Evolutionary conservation across 2,888 invertebrate genomes (phyloP), one percentile per base, ranked within the genome.

Genomic region (Sceliomorpha sp.): DNA sequence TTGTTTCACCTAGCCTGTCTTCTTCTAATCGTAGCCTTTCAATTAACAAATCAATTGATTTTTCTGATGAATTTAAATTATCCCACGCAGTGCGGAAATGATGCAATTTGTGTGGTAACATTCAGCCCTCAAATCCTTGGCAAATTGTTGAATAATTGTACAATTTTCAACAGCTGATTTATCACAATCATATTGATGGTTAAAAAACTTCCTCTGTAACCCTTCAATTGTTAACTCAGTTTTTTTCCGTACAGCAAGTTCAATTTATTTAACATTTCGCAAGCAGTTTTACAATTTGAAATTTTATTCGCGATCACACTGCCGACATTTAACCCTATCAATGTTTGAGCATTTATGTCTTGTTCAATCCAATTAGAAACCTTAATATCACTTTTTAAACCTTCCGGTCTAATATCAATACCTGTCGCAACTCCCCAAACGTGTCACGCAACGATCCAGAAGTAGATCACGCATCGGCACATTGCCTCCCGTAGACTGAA

Each of bases 151-250:
- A n/a, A 70, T 73, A 40, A 51, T 31, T 70, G 72, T 68, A 48
- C 77, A 74, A 39, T 74, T 77, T 70, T 75, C 70, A 39, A 74
- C 56, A 2, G 39, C 70, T 9, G 72, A 69, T 26, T 69, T 75
- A 5, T 9, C 66, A 8, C 20, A 24, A 17, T 77, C 73, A 48
- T 75, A 80, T 6, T 63, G 58, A 13, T 59, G 75, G 20, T 66
- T 40, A 42, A 80, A 78, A 58, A 79, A 78, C 7, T 51, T 27
- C 45, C 67, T 34, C 64, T 70, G 70, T 24, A 73, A n/a, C n/a
- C n/a, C n/a, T n/a, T n/a, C n/a, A n/a, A n/a, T n/a, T n/a, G n/a
- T n/a, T n/a, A n/a, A n/a, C n/a, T n/a, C n/a, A n/a, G n/a, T n/a
- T n/a, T n/a, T n/a, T n/a, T n/a, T n/a, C n/a, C n/a, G n/a, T n/a